phyloP scores from a whole-genome alignment of 2,797 vertebrate species.

The Okamejei kenojei region DNA sequence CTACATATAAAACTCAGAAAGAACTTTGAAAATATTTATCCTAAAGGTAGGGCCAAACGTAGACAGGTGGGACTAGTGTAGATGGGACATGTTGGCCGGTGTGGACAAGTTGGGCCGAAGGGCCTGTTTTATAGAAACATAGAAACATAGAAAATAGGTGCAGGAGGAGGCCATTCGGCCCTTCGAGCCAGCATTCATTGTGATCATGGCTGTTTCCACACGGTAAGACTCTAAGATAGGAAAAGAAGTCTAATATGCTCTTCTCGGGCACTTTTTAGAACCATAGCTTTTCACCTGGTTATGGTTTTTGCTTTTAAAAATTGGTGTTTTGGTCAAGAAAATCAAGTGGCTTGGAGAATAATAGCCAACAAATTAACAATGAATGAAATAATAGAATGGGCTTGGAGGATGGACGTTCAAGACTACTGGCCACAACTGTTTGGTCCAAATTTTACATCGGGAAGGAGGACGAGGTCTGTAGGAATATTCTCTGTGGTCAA shows the following conservation, averaged over 20 bases:
- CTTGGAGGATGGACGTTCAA: neutral
- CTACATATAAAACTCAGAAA: neutral
- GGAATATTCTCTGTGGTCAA: neutral
- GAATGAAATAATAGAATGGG: neutral
- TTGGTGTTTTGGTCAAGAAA: neutral
- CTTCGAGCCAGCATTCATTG: no score
- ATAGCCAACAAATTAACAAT: neutral
- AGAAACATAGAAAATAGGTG: no score
- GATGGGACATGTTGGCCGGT: no score
- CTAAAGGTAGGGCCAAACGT: no score
- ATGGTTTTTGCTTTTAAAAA: neutral
- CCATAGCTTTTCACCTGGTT: neutral
- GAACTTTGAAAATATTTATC: neutral
- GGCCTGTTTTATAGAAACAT: no score
- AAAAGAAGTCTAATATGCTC: neutral
- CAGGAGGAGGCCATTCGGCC: no score
- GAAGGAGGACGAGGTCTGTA: neutral
- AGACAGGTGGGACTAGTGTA: no score
- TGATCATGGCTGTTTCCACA: no score
- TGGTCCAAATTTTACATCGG: neutral
- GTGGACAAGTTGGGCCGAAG: no score
- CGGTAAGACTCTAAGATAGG: neutral
- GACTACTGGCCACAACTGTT: neutral
- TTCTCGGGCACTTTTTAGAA: neutral
- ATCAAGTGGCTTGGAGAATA: neutral